phyloP scores from a whole-genome alignment of 2,797 vertebrate genomes.

The Melanotaenia trifasciata region DNA sequence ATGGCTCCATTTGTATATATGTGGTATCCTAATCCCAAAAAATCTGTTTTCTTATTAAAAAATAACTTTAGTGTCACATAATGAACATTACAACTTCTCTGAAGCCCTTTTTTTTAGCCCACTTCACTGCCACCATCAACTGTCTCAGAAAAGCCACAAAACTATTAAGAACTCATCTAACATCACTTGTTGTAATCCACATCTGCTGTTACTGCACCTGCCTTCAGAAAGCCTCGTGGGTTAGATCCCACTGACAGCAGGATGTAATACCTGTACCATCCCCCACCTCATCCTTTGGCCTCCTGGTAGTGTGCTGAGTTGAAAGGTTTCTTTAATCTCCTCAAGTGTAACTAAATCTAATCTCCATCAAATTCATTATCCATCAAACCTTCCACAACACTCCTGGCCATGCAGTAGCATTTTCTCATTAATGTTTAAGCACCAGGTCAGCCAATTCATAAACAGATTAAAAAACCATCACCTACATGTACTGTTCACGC shows the following conservation, averaged over 20 bases:
- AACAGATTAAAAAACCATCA: background rate
- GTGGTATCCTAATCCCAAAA: too few species aligned
- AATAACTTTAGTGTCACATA: too few species aligned
- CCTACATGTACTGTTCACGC: background rate
- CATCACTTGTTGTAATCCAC: background rate
- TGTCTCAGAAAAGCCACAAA: background rate
- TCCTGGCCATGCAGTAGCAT: constrained; percentile 16
- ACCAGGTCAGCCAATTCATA: background rate
- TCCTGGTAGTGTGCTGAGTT: constrained; percentile 54
- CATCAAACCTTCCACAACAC: constrained; percentile 50
- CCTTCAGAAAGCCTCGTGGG: background rate
- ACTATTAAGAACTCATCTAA: background rate
- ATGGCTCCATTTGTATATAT: too few species aligned
- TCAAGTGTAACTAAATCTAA: constrained; percentile 59
- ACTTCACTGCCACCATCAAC: background rate
- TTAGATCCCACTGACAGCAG: constrained; percentile 12
- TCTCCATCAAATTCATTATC: constrained; percentile 42
- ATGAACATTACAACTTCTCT: too few species aligned
- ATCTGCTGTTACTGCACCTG: constrained; percentile 3
- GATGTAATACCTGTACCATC: constrained; percentile 18
- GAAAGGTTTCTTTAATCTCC: constrained; percentile 62
- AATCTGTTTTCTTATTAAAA: too few species aligned
- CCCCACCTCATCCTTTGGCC: constrained; percentile 37
- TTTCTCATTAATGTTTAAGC: constrained; percentile 5
- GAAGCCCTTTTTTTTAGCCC: too few species aligned